phyloP scores from a whole-genome alignment of 2,113 vertebrate species.

The Tylochromis polylepis region DNA sequence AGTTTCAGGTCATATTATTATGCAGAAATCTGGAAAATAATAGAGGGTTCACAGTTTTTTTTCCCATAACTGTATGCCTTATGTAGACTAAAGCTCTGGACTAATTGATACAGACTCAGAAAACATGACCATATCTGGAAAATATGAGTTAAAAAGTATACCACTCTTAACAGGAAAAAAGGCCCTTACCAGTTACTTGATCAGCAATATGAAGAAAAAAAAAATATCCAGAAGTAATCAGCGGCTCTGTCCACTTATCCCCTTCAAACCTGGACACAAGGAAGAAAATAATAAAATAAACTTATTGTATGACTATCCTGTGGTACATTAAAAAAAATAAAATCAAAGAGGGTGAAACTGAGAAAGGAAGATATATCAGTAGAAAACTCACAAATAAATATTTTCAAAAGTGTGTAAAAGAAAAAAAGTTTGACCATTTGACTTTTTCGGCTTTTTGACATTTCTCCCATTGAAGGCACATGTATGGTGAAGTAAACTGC shows the following conservation, averaged over 20 bases:
- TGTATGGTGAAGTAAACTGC: background rate
- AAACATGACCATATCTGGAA: background rate
- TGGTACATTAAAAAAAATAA: fast-evolving
- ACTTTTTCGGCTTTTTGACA: background rate
- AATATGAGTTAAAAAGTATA: background rate
- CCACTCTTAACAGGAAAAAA: background rate
- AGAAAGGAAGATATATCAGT: background rate
- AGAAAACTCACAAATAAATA: background rate
- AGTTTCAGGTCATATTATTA: background rate
- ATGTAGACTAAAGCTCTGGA: background rate
- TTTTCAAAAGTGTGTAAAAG: background rate
- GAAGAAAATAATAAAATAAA: background rate
- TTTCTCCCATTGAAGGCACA: background rate
- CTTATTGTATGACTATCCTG: background rate
- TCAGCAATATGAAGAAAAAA: background rate
- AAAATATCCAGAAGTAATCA: background rate
- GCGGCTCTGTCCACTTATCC: background rate
- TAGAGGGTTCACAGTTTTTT: background rate
- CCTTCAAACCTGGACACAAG: conserved; percentile 13
- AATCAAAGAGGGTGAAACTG: background rate
- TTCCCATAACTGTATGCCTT: background rate
- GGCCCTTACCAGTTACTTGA: conserved; percentile 19
- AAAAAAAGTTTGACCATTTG: background rate
- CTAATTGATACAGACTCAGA: background rate
- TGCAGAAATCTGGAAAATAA: background rate